phyloP scores from a whole-genome alignment of 2,797 vertebrate species.

The Crypturellus tataupa region DNA sequence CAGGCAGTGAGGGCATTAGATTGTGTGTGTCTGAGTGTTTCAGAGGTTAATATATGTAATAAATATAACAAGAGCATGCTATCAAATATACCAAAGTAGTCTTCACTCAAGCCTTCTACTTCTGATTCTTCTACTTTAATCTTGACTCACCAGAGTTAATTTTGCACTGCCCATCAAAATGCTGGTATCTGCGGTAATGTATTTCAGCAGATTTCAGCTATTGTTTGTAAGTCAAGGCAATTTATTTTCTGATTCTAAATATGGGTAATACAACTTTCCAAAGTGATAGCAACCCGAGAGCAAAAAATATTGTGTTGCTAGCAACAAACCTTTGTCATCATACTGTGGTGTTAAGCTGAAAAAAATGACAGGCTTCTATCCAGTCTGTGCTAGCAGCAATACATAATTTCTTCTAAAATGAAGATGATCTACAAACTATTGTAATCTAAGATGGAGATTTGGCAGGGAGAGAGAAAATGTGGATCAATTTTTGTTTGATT shows the following conservation, averaged over 20 bases:
- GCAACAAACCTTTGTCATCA: slow-evolving; percentile 25
- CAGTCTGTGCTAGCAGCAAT: neutral
- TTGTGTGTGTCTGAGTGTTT: neutral
- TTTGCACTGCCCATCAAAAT: neutral
- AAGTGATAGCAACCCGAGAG: slow-evolving; percentile 51
- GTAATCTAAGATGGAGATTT: neutral
- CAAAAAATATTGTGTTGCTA: slow-evolving; percentile 41
- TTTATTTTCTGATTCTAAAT: slow-evolving; percentile 56
- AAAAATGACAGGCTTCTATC: neutral
- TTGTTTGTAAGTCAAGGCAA: slow-evolving; percentile 9
- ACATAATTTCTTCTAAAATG: neutral
- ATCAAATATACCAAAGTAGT: neutral
- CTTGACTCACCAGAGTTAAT: neutral
- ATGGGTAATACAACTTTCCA: slow-evolving; percentile 29
- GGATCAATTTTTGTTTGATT: neutral
- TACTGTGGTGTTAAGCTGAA: neutral
- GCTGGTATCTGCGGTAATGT: neutral
- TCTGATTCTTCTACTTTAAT: neutral
- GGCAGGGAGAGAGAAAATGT: neutral
- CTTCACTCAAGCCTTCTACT: neutral
- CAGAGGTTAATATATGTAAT: neutral
- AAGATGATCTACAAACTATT: neutral
- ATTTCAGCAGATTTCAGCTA: slow-evolving; percentile 26
- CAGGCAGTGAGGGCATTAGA: neutral
- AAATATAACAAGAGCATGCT: neutral